Evolutionary conservation across 2,888 invertebrate species (phyloP).

Genomic region (Parnassius smintheus): DNA sequence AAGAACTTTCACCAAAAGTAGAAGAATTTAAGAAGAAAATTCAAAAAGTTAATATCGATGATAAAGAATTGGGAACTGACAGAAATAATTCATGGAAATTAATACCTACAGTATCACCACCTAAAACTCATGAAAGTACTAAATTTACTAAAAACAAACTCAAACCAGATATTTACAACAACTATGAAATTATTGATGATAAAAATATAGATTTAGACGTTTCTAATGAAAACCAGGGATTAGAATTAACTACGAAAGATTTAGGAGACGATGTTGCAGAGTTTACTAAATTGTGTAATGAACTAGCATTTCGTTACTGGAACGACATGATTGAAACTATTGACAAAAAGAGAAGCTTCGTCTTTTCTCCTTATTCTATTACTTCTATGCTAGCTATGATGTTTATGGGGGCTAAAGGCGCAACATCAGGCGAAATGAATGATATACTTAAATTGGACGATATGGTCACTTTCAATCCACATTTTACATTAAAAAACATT

Average conservation of each 20-base stretch:
- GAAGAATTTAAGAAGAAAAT: conserved; percentile 75
- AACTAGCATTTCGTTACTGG: conserved; percentile 92
- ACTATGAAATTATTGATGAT: conserved; percentile 46
- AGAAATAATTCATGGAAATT: conserved; percentile 80
- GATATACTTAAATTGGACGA: conserved; percentile 91
- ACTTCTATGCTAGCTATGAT: conserved; percentile 95
- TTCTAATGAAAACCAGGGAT: conserved; percentile 81
- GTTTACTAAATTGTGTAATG: conserved; percentile 91
- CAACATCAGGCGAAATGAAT: conserved; percentile 95
- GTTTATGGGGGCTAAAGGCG: conserved; percentile 91
- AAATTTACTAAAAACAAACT: conserved; percentile 63
- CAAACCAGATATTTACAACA: conserved; percentile 51
- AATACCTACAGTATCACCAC: conserved; percentile 79
- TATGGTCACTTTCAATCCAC: conserved; percentile 94
- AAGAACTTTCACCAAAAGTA: conserved; percentile 55
- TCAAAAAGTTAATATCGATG: conserved; percentile 72
- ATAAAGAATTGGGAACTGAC: conserved; percentile 63
- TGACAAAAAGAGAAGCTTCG: conserved; percentile 88
- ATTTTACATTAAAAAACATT: conserved; percentile 91
- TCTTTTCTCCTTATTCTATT: conserved; percentile 91
- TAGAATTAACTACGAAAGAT: conserved; percentile 87
- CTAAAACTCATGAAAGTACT: conserved; percentile 60
- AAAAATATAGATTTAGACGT: conserved; percentile 67
- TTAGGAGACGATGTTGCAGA: conserved; percentile 88
- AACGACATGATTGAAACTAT: conserved; percentile 85